Base-by-base conservation (phyloP, 2,888 invertebrate genomes). In the Gari tellinella region DNA sequence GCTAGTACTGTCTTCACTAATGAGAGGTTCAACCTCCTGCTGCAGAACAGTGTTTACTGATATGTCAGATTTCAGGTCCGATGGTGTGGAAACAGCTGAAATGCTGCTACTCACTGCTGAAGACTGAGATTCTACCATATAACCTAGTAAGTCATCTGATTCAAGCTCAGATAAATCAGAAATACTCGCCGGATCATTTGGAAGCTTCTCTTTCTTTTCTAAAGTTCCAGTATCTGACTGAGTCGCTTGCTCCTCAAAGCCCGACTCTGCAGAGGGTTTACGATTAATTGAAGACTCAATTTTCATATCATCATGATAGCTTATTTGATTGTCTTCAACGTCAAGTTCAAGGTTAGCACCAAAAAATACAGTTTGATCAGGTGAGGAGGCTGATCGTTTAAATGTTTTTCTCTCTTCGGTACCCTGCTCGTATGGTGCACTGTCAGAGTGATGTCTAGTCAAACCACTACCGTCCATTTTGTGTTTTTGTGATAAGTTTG, bases 401-500 rank as follows among this genome's bases (percentile, higher is more conserved):
- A 76, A 76, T 10, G 66, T 65, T 41, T 8, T 15, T 17, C 52
- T 52, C 41, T 56, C 65, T 26, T 77, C 68, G 25, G 41, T 21
- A 12, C 49, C 60, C 38, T 48, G 26, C 23, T 72, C 73, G 58
- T 55, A 72, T 23, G 74, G 57, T 21, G 80, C 67, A 57, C 75
- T 67, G 60, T 81, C 83, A 17, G 81, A 79, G 64, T 78, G 73
- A 43, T 78, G 73, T 21, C 83, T 63, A 60, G 81, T 80, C 25
- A 81, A 65, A 40, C 78, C 76, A 67, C 67, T 76, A 4, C 72
- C 72, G 48, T 74, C 69, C 55, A 68, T 48, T 55, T 79, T 76
- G 45, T 74, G 62, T 61, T 84, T 81, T 31, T 78, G 96, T 94
- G 73, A 83, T 55, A 86, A 85, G 38, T 97, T 97, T 83, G 98